phyloP scores from a whole-genome alignment of 1,140 invertebrate genomes.

The Magallana gigas region DNA sequence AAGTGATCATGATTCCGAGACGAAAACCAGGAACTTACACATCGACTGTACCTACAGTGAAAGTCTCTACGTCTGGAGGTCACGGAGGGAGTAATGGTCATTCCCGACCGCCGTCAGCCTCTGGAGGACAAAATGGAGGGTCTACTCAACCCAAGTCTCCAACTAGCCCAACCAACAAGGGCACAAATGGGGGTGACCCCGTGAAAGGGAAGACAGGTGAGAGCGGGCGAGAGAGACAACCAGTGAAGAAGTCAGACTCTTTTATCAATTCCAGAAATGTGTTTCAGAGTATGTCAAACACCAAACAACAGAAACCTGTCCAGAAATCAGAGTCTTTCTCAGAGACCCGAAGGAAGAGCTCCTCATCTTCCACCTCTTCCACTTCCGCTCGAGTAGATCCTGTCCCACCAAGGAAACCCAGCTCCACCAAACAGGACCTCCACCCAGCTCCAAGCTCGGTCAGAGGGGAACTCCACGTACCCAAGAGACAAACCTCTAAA shows the following conservation, averaged over 20 bases:
- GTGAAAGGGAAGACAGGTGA: background rate
- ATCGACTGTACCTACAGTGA: background rate
- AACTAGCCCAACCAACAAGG: constrained; percentile 12
- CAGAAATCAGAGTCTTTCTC: constrained; percentile 25
- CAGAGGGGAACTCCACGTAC: background rate
- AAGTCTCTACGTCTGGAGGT: background rate
- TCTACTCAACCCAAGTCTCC: background rate
- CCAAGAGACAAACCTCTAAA: constrained; percentile 7
- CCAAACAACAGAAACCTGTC: background rate
- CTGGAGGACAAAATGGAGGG: background rate
- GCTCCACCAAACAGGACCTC: background rate
- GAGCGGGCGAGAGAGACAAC: background rate
- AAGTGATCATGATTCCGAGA: constrained; percentile 25
- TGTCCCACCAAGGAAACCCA: background rate
- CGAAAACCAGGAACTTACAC: constrained; percentile 15
- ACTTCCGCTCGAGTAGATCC: background rate
- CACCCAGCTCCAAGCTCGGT: background rate
- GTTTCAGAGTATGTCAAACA: constrained; percentile 31
- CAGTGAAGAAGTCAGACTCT: constrained; percentile 37
- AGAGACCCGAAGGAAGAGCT: constrained; percentile 2
- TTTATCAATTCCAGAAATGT: constrained; percentile 32
- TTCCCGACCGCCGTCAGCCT: background rate
- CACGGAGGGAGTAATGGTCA: background rate
- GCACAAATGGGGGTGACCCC: background rate
- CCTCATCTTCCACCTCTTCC: background rate